These are phyloP conservation scores for Chymomyza caudatula DNA, from an alignment of 2,888 invertebrate genomes.

Conservation along the genomic window DNA sequence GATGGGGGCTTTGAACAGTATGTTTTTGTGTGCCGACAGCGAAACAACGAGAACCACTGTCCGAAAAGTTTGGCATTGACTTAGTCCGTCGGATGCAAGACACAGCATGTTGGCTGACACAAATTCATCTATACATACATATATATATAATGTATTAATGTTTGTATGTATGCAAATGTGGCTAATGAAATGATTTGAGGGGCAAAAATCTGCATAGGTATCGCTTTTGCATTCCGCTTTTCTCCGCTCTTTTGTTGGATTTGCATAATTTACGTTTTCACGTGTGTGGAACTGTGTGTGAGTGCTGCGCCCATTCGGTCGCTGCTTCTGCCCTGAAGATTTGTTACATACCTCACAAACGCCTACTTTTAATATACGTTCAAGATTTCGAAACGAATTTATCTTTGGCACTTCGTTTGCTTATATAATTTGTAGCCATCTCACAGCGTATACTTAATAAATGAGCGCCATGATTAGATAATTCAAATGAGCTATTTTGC, in stretches of 20 bases:
- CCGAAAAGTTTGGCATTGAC: conserved; percentile 38
- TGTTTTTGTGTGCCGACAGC: conserved; percentile 17
- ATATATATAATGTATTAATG: background rate
- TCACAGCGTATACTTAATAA: background rate
- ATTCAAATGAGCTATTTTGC: background rate
- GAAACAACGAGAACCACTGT: background rate
- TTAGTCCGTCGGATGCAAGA: conserved; percentile 37
- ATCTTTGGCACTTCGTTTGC: background rate
- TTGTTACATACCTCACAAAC: conserved; percentile 36
- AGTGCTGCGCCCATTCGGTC: conserved; percentile 2
- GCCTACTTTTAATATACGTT: conserved; percentile 12
- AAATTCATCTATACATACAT: too few species aligned
- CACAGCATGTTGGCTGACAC: background rate
- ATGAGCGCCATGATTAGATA: background rate
- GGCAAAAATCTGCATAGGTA: conserved; percentile 48
- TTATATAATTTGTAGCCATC: background rate
- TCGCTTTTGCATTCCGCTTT: conserved; percentile 22
- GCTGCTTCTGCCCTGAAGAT: conserved; percentile 51
- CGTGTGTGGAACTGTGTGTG: conserved; percentile 22
- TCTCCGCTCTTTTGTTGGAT: conserved; percentile 3
- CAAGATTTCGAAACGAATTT: background rate
- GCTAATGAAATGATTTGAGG: conserved; percentile 1
- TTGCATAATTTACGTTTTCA: conserved; percentile 58
- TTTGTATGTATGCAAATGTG: background rate
- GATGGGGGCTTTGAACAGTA: conserved; percentile 23